phyloP scores from a whole-genome alignment of 1,140 invertebrate species.

The Whitmania pigra region DNA sequence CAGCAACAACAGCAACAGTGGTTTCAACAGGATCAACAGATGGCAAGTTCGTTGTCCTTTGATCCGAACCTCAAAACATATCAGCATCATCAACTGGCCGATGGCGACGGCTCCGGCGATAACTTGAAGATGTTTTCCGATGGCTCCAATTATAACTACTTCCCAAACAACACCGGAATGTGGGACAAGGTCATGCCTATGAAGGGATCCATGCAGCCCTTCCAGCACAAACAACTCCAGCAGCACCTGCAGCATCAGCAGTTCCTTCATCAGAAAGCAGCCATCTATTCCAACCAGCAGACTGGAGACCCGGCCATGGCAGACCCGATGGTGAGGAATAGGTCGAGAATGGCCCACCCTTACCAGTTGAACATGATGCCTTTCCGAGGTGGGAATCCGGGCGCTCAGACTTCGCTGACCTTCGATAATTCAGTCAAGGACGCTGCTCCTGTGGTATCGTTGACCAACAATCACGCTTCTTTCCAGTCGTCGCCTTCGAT shows the following conservation, averaged over 20 bases:
- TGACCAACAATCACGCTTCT: too few relatives aligned
- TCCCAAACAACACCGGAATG: neutral
- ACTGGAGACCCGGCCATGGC: too few relatives aligned
- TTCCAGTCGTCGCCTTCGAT: too few relatives aligned
- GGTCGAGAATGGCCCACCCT: too few relatives aligned
- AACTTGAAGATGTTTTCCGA: constrained; percentile 26
- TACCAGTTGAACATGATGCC: too few relatives aligned
- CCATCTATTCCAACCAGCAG: too few relatives aligned
- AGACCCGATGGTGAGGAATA: too few relatives aligned
- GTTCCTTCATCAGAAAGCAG: neutral
- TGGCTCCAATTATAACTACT: neutral
- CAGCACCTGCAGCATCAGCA: constrained; percentile 23
- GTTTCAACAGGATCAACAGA: constrained; percentile 65
- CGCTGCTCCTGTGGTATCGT: too few relatives aligned
- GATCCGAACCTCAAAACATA: constrained; percentile 39
- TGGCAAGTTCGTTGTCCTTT: constrained; percentile 54
- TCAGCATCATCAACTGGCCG: constrained; percentile 28
- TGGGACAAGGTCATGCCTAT: constrained; percentile 13
- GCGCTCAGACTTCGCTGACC: too few relatives aligned
- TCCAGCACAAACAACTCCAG: constrained; percentile 12
- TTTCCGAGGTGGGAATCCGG: too few relatives aligned
- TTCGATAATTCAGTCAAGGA: too few relatives aligned
- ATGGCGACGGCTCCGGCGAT: constrained; percentile 25
- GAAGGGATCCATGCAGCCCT: neutral
- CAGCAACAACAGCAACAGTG: constrained; percentile 78